Conservation (phyloP, 2,113 vertebrate genomes). For the Tamias sibiricus region DNA sequence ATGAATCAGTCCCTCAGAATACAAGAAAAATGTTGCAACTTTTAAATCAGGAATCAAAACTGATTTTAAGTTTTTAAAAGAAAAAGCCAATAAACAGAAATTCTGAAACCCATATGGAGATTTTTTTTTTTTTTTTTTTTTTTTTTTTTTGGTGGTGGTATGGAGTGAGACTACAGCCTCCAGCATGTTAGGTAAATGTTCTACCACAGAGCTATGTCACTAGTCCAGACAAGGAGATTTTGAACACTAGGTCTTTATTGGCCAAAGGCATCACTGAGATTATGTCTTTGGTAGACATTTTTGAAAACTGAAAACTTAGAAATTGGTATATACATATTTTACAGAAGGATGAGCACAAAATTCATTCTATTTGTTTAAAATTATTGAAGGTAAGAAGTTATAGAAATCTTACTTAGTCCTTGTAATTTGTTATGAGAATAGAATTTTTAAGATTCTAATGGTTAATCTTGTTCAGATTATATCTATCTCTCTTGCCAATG, state of each 20-base stretch:
- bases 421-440: not conserved
- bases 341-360: not conserved
- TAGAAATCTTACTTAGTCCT: not conserved
- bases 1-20: not conserved
- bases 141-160: not conserved
- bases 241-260: not conserved
- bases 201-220: not conserved
- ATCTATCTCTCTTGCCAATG: not conserved
- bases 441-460: not conserved
- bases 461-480: not conserved
- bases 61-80: not conserved
- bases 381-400: not conserved
- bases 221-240: not conserved
- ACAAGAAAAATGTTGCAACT: not conserved
- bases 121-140: not conserved
- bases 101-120: not conserved
- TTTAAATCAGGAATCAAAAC: slow-evolving; percentile 32
- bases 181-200: not conserved
- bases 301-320: slow-evolving; percentile 17
- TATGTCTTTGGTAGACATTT: not conserved
- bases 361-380: not conserved
- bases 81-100: not conserved
- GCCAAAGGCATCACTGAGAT: not conserved
- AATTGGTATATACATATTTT: not conserved
- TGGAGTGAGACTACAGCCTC: not conserved